Conservation (phyloP, 2,888 invertebrate genomes). For the Onchidella celtica region DNA sequence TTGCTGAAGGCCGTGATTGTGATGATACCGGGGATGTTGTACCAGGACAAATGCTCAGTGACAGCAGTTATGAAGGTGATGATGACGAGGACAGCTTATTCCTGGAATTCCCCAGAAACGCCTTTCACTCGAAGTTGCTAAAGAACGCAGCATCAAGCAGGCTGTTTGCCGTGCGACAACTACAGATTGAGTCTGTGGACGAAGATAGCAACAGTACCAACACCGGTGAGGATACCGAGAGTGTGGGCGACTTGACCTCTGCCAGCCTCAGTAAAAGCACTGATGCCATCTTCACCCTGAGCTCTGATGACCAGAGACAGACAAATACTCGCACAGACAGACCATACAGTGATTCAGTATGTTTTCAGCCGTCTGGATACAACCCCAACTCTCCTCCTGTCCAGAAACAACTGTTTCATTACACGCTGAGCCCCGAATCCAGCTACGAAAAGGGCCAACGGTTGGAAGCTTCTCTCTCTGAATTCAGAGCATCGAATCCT, state of each 20-base stretch:
- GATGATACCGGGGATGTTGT: background rate
- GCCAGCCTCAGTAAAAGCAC: background rate
- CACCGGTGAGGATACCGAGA: constrained; percentile 14
- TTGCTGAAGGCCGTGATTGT: background rate
- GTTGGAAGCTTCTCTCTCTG: background rate
- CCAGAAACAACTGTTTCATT: no score
- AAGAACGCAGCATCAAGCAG: constrained; percentile 1
- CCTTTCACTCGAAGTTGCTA: background rate
- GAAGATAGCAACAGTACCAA: constrained; percentile 21
- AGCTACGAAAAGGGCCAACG: background rate
- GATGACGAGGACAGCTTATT: background rate
- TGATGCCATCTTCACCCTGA: background rate
- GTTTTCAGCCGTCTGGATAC: no score
- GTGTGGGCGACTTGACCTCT: background rate
- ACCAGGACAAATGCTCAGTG: background rate
- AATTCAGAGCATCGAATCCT: background rate
- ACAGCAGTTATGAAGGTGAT: background rate
- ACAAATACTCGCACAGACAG: no score
- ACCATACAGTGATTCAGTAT: no score
- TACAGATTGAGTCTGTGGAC: constrained; percentile 16
- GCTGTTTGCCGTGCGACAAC: constrained; percentile 26
- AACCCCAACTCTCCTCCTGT: no score
- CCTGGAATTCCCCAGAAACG: background rate
- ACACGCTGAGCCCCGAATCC: background rate
- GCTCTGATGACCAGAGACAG: background rate